phyloP scores from a whole-genome alignment of 1,140 invertebrate species.

The Telenomus remus region DNA sequence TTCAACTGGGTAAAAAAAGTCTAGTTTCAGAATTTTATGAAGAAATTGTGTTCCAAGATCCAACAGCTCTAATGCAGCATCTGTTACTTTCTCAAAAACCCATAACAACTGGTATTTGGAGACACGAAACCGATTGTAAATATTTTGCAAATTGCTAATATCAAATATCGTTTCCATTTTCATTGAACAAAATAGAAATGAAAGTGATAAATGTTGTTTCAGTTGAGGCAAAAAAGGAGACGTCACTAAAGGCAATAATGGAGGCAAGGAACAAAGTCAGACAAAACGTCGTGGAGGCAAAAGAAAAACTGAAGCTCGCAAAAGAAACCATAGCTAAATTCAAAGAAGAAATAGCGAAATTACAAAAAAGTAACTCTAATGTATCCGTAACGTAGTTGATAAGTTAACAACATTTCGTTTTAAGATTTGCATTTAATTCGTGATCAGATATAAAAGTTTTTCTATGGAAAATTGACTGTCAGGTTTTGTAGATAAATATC shows the following conservation, averaged over 20 bases:
- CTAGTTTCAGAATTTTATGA: conserved; percentile 97
- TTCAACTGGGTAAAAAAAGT: conserved; percentile 85
- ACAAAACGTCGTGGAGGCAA: conserved; percentile 88
- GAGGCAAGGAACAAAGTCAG: conserved; percentile 89
- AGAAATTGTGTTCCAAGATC: conserved; percentile 98
- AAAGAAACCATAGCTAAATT: conserved; percentile 93
- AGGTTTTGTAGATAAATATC: conserved; percentile 39
- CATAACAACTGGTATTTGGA: conserved; percentile 84
- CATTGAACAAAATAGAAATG: conserved; percentile 1
- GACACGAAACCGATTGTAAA: conserved; percentile 95
- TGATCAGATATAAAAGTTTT: background rate
- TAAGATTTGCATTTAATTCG: background rate
- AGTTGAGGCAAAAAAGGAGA: conserved; percentile 95
- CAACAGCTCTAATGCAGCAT: conserved; percentile 94
- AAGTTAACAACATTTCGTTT: background rate
- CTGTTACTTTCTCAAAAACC: conserved; percentile 86
- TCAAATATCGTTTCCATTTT: no score
- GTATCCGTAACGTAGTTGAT: conserved; percentile 55
- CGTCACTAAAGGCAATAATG: conserved; percentile 85
- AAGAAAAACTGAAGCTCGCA: conserved; percentile 90
- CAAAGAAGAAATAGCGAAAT: conserved; percentile 89
- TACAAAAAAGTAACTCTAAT: conserved; percentile 67
- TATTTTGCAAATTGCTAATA: conserved; percentile 57
- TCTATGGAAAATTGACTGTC: background rate
- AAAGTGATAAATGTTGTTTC: conserved; percentile 46